Percentiles rank a stretch among this genome's conserved stretches.
phyloP scores from a whole-genome alignment of 2,113 vertebrate species.

The Dasypus novemcinctus region DNA sequence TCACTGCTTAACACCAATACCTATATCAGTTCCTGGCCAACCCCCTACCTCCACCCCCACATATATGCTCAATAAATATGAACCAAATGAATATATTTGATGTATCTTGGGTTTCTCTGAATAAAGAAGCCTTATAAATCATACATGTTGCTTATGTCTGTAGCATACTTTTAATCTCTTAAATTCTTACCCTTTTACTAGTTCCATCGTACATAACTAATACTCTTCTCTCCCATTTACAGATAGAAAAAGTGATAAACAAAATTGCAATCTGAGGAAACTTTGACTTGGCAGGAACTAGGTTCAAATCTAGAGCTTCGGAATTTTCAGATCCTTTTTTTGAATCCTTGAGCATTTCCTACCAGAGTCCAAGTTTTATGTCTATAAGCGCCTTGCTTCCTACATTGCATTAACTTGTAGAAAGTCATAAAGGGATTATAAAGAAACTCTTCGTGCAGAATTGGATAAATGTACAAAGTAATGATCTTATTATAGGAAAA shows the following conservation, averaged over 20 bases:
- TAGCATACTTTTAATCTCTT: background rate
- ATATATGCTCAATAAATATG: background rate
- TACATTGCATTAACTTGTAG: slow-evolving; percentile 33
- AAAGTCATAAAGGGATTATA: slow-evolving; percentile 42
- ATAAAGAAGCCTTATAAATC: background rate
- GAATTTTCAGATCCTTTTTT: background rate
- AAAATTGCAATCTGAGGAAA: background rate
- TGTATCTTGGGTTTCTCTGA: background rate
- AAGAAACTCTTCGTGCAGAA: slow-evolving; percentile 54
- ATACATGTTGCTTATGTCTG: background rate
- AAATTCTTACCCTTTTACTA: background rate
- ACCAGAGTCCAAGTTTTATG: background rate
- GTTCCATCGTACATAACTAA: background rate
- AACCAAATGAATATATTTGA: background rate
- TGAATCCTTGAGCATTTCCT: background rate
- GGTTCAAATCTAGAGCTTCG: background rate
- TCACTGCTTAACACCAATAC: background rate
- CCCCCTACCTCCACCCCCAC: too few species aligned
- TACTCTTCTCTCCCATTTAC: background rate
- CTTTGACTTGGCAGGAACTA: background rate
- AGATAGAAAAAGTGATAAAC: background rate
- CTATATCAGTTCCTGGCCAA: background rate
- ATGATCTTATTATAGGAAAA: slow-evolving; percentile 6
- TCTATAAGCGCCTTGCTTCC: background rate
- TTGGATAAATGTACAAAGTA: slow-evolving; percentile 56